A percentile compares a stretch with the other conserved stretches of the same genome.
These are phyloP conservation scores for Eilema sororculum DNA, from an alignment of 2,888 invertebrate genomes.

Conservation along the genomic window DNA sequence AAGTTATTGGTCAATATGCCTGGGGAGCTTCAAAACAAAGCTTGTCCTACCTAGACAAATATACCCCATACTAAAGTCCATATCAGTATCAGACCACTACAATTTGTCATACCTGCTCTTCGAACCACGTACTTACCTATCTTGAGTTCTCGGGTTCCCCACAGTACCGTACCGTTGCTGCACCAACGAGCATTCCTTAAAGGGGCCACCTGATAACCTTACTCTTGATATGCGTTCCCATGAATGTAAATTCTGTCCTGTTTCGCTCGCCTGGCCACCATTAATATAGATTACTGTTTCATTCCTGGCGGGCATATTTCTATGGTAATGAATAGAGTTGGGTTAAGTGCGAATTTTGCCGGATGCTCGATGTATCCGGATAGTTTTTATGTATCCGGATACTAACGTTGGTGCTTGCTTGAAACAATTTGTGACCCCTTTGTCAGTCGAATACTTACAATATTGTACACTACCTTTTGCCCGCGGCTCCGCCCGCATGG, in stretches of 20 bases:
- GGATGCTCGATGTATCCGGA: not conserved
- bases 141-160: conserved; percentile 15
- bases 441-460: no score
- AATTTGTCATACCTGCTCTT: conserved; percentile 18
- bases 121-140: conserved; percentile 3
- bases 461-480: no score
- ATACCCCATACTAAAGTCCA: not conserved
- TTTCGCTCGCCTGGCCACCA: conserved; percentile 30
- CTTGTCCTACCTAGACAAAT: not conserved
- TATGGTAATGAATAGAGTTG: conserved; percentile 42
- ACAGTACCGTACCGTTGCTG: conserved; percentile 57
- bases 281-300: conserved; percentile 52
- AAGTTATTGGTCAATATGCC: no score
- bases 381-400: no score
- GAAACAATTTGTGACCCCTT: no score
- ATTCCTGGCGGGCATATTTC: conserved; percentile 40
- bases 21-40: not conserved
- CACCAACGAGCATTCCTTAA: conserved; percentile 60
- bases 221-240: conserved; percentile 59
- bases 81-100: conserved; percentile 12
- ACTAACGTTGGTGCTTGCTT: no score
- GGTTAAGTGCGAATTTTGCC: not conserved
- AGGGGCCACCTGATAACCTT: conserved; percentile 75
- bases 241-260: conserved; percentile 64
- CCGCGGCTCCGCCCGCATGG: no score